phyloP scores from a whole-genome alignment of 2,797 vertebrate species.

The Yasuhikotakia modesta region DNA sequence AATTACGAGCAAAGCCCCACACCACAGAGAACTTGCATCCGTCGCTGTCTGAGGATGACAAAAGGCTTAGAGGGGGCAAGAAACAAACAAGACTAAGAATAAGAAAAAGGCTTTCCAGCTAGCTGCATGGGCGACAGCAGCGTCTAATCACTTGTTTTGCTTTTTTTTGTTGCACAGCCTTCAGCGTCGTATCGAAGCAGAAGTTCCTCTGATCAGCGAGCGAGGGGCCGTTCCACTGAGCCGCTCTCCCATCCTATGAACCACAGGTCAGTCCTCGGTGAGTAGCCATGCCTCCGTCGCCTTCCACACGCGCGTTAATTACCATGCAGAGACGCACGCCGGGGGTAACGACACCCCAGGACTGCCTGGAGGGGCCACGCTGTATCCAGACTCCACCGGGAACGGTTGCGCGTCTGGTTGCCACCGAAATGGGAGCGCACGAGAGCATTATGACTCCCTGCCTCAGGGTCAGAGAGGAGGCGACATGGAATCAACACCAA shows the following conservation, averaged over 20 bases:
- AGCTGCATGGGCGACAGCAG: constrained; percentile 73
- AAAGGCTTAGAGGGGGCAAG: constrained; percentile 52
- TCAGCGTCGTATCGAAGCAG: constrained; percentile 69
- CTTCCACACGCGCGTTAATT: constrained; percentile 74
- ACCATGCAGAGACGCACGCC: constrained; percentile 62
- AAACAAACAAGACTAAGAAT: constrained; percentile 63
- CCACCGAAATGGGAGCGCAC: constrained; percentile 41
- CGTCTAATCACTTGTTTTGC: constrained; percentile 77
- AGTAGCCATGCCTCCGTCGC: constrained; percentile 72
- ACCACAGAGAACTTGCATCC: constrained; percentile 69
- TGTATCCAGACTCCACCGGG: constrained; percentile 75
- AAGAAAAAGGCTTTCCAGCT: constrained; percentile 72
- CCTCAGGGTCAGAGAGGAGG: constrained; percentile 76
- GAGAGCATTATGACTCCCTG: constrained; percentile 74
- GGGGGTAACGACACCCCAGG: constrained; percentile 78
- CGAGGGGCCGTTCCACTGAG: constrained; percentile 70
- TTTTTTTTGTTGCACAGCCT: constrained; percentile 66
- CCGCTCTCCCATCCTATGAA: constrained; percentile 71
- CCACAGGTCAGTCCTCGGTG: constrained; percentile 80
- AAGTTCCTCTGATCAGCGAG: constrained; percentile 75
- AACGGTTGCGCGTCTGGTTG: constrained; percentile 68
- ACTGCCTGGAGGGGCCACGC: constrained; percentile 80
- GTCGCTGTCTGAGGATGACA: constrained; percentile 71
- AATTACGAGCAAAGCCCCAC: constrained; percentile 79
- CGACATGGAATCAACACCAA: constrained; percentile 63